Conservation (phyloP, 2,888 invertebrate genomes). For the Orthonychiurus folsomi region DNA sequence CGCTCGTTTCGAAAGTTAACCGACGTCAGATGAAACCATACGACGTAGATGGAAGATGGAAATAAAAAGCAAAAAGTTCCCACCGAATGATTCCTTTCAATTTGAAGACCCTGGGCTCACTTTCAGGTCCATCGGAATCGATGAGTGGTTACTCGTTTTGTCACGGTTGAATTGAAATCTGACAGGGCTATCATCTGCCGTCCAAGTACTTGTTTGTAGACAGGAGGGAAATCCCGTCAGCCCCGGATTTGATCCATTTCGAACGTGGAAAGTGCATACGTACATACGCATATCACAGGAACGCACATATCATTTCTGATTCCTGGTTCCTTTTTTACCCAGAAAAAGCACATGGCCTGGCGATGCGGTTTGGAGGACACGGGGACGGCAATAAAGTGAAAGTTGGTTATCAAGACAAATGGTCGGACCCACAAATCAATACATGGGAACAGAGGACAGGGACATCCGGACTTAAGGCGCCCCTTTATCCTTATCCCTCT, state of each 20-base stretch:
- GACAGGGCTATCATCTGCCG: not conserved
- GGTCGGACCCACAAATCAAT: not conserved
- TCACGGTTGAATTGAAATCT: not conserved
- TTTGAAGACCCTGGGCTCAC: not conserved
- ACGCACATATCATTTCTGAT: not conserved
- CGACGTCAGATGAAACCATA: no score
- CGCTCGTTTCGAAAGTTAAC: no score
- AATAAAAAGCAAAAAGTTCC: not conserved
- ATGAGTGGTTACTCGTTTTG: not conserved
- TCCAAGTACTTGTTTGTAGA: not conserved
- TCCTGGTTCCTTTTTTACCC: not conserved
- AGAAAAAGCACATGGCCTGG: not conserved
- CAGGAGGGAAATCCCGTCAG: no score
- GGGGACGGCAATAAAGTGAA: not conserved
- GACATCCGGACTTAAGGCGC: not conserved
- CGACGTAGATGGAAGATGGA: not conserved
- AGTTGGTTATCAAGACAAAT: conserved; percentile 9
- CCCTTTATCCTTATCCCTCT: not conserved
- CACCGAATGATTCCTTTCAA: not conserved
- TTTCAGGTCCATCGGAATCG: not conserved
- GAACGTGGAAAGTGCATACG: no score
- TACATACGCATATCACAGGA: not conserved
- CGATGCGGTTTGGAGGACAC: not conserved
- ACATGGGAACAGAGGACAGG: not conserved
- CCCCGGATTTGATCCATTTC: no score